phyloP scores from a whole-genome alignment of 2,113 vertebrate genomes.

The Protomyctophum bolini region DNA sequence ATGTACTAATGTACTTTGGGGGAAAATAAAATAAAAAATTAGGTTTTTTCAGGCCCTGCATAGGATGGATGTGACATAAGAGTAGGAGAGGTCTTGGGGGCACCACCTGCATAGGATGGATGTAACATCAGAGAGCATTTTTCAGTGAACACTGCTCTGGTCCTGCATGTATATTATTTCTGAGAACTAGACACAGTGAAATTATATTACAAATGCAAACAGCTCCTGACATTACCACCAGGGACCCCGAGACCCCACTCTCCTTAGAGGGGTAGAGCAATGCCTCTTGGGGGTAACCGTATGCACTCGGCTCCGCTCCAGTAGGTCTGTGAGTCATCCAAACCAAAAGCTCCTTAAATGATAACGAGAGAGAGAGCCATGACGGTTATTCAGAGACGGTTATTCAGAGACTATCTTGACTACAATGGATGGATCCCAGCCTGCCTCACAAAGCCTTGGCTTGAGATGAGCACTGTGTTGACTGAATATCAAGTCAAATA shows the following conservation, averaged over 20 bases:
- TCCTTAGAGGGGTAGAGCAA: background rate
- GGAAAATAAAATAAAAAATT: no score
- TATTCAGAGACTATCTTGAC: background rate
- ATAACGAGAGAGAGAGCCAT: slow-evolving; percentile 13
- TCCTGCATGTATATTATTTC: background rate
- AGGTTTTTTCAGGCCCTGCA: no score
- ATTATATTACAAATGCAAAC: no score
- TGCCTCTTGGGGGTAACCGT: slow-evolving; percentile 16
- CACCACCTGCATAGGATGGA: background rate
- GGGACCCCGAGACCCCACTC: background rate
- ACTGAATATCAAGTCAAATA: background rate
- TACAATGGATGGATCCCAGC: background rate
- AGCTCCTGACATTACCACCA: no score
- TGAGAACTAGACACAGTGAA: background rate
- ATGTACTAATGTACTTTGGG: no score
- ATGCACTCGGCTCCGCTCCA: slow-evolving; percentile 1
- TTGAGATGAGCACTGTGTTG: background rate
- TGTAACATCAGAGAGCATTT: background rate
- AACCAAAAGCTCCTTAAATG: slow-evolving; percentile 22
- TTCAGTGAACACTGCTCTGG: background rate
- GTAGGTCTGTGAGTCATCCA: slow-evolving; percentile 39
- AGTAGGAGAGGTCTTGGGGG: no score
- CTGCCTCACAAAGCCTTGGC: background rate
- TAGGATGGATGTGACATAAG: no score
- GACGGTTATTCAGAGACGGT: background rate